Conservation (phyloP, 2,113 vertebrate species). For the Cyanoderma ruficeps region DNA sequence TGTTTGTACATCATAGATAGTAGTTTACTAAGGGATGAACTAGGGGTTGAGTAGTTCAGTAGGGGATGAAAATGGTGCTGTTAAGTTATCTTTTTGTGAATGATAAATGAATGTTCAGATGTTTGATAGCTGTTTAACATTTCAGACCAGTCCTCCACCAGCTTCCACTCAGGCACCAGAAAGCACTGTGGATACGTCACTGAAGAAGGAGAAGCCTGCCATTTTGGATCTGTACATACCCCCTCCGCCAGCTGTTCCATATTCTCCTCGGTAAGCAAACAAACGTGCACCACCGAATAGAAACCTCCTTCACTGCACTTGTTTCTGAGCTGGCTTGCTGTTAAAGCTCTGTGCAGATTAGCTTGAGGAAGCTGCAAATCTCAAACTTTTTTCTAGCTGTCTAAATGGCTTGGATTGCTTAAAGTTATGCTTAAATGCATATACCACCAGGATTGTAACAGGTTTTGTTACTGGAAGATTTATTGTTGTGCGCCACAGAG, state of each 20-base stretch:
- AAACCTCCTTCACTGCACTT: background rate
- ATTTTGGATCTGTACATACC: constrained; percentile 90
- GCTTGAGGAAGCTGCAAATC: background rate
- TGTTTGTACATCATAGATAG: background rate
- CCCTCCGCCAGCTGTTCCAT: constrained; percentile 86
- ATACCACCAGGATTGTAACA: background rate
- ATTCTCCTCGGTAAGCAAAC: constrained; percentile 82
- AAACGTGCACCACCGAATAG: background rate
- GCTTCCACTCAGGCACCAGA: constrained; percentile 73
- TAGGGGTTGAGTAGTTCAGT: too few relatives aligned
- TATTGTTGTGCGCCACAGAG: background rate
- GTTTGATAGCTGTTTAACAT: background rate
- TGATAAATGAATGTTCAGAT: background rate
- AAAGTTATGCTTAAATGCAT: background rate
- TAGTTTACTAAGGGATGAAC: background rate
- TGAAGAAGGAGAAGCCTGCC: constrained; percentile 84
- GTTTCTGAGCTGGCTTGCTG: background rate
- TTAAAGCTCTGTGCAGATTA: background rate
- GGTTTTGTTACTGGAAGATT: background rate
- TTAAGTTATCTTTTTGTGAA: background rate
- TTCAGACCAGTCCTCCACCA: constrained; percentile 76
- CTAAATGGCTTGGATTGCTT: background rate
- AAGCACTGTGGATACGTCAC: constrained; percentile 71
- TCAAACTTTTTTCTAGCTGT: background rate
- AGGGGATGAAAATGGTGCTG: background rate